Evolutionary conservation across 2,797 vertebrate species (phyloP).

Genomic region (Percopsis omiscomaycus): DNA sequence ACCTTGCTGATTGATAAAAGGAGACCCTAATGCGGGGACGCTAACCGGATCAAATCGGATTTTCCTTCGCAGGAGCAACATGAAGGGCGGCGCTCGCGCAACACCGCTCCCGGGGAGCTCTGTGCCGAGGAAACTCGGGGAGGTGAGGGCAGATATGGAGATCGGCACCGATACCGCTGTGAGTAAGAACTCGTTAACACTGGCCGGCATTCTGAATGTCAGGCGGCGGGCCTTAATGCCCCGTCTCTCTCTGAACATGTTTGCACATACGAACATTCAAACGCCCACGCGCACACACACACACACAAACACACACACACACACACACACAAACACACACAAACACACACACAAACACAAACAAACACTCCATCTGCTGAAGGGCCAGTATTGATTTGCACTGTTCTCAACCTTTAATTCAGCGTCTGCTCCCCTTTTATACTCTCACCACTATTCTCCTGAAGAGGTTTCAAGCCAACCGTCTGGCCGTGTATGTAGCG

Average conservation of each 20-base stretch:
- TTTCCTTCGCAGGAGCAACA: slow-evolving; percentile 79
- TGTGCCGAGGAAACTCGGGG: slow-evolving; percentile 79
- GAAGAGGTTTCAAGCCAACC: slow-evolving; percentile 15
- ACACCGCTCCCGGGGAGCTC: slow-evolving; percentile 73
- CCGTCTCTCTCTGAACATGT: not conserved
- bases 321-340: slow-evolving; percentile 37
- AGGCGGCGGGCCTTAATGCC: too few species aligned
- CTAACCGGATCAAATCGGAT: slow-evolving; percentile 81
- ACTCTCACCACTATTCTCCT: slow-evolving; percentile 31
- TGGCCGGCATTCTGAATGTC: too few species aligned
- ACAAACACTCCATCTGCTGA: slow-evolving; percentile 40
- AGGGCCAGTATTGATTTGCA: slow-evolving; percentile 58
- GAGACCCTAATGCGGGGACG: slow-evolving; percentile 65
- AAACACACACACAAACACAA: slow-evolving; percentile 40
- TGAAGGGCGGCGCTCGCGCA: slow-evolving; percentile 80
- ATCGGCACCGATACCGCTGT: slow-evolving; percentile 81
- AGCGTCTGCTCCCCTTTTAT: slow-evolving; percentile 41
- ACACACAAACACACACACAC: slow-evolving; percentile 34
- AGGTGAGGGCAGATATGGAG: slow-evolving; percentile 81
- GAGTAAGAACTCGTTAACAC: slow-evolving; percentile 58
- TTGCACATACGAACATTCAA: slow-evolving; percentile 19
- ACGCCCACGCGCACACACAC: slow-evolving; percentile 31
- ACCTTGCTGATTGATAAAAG: slow-evolving; percentile 82
- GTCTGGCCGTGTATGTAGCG: slow-evolving; percentile 21
- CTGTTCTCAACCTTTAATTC: slow-evolving; percentile 52